Percentiles rank a stretch among this genome's conserved stretches.
These are phyloP conservation scores for Microctenopoma steveboyesi DNA, from an alignment of 2,797 vertebrate genomes.

Conservation along the genomic window DNA sequence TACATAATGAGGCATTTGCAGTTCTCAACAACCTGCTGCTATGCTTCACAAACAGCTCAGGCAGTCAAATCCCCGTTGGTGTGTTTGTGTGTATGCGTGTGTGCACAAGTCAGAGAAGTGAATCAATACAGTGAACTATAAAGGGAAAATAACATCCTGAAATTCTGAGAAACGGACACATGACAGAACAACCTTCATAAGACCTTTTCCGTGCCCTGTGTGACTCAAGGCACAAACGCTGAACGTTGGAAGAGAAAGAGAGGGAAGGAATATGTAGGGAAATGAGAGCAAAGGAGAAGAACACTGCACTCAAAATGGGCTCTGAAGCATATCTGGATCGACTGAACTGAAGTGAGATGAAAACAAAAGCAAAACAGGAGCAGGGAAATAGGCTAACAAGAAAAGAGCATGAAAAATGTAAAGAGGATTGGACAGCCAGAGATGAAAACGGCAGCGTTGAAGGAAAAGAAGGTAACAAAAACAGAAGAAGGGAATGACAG, in stretches of 20 bases:
- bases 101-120: constrained; percentile 3
- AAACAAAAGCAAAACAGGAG: constrained; percentile 40
- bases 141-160: constrained; percentile 28
- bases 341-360: constrained; percentile 27
- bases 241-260: constrained; percentile 4
- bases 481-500: not conserved
- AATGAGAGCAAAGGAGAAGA: constrained; percentile 13
- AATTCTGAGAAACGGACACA: constrained; percentile 31
- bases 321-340: constrained; percentile 34
- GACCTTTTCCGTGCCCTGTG: constrained; percentile 36
- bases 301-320: constrained; percentile 6
- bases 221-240: constrained; percentile 14
- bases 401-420: not conserved
- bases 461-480: not conserved
- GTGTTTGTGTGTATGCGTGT: constrained; percentile 7
- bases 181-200: constrained; percentile 38
- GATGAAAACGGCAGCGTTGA: constrained; percentile 8
- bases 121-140: constrained; percentile 30
- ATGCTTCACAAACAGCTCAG: constrained; percentile 50
- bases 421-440: constrained; percentile 1
- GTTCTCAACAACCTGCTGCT: constrained; percentile 64
- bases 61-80: constrained; percentile 41
- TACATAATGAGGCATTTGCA: constrained; percentile 68
- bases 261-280: constrained; percentile 9
- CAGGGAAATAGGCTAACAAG: constrained; percentile 1